These are phyloP conservation scores for Picus viridis DNA, from an alignment of 2,797 vertebrate genomes.

Conservation along the genomic window DNA sequence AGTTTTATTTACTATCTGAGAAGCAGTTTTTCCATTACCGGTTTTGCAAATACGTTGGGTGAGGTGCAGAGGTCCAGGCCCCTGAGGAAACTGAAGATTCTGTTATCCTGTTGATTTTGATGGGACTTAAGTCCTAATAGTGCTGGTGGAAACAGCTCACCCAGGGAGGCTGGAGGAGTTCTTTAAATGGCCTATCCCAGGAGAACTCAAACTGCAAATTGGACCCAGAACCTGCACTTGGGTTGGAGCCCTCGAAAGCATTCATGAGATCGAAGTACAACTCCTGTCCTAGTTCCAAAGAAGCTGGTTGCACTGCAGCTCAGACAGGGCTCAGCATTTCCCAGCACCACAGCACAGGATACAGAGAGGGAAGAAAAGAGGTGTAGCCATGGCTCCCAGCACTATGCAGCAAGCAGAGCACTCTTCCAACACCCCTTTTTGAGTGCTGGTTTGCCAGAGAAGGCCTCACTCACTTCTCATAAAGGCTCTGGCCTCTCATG, in stretches of 20 bases:
- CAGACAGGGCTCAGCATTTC: background rate
- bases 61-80: background rate
- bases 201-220: background rate
- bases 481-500: conserved; percentile 84
- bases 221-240: background rate
- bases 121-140: fast-evolving
- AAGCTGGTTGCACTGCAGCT: fast-evolving
- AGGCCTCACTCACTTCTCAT: conserved; percentile 88
- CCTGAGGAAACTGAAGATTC: background rate
- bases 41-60: background rate
- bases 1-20: background rate
- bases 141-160: background rate
- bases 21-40: background rate
- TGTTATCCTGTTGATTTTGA: background rate
- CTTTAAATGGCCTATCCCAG: background rate
- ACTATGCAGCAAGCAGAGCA: background rate
- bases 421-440: fast-evolving
- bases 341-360: fast-evolving
- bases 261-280: fast-evolving
- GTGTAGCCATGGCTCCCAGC: background rate
- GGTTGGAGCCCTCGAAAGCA: background rate
- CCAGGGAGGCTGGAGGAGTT: background rate
- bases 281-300: background rate
- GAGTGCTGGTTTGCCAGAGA: fast-evolving
- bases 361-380: background rate